Conservation (phyloP, 2,797 vertebrate genomes). For the Rhinichthys osculus region DNA sequence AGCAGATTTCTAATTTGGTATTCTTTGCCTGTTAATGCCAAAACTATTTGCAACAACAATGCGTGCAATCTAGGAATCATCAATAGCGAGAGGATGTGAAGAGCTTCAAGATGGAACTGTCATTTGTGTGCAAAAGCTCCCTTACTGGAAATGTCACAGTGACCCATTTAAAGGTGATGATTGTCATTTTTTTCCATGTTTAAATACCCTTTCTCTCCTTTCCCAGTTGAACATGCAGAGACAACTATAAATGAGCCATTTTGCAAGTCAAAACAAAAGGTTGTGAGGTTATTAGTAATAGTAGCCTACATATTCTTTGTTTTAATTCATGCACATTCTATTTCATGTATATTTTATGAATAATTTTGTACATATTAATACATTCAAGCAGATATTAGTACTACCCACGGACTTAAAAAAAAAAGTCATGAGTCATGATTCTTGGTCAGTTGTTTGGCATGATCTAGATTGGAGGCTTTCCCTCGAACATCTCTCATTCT, state of each 20-base stretch:
- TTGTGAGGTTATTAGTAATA: neutral
- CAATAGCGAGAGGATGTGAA: constrained; percentile 16
- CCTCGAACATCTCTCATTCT: constrained; percentile 52
- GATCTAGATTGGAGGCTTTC: constrained; percentile 50
- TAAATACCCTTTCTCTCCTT: neutral
- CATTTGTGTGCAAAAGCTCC: constrained; percentile 32
- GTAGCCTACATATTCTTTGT: neutral
- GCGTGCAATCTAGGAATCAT: constrained; percentile 24
- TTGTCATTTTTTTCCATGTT: neutral
- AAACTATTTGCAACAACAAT: constrained; percentile 25
- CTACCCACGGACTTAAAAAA: no score
- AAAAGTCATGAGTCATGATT: constrained; percentile 61
- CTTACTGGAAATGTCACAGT: constrained; percentile 33
- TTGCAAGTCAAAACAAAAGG: neutral
- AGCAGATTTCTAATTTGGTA: neutral
- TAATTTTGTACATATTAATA: neutral
- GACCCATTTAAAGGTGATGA: constrained; percentile 13
- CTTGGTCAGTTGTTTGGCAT: constrained; percentile 56
- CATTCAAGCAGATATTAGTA: neutral
- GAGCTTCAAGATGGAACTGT: neutral
- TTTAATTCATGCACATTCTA: neutral
- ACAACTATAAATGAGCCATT: constrained; percentile 19
- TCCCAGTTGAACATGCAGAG: constrained; percentile 6
- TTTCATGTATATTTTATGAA: neutral
- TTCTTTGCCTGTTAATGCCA: constrained; percentile 1